Conservation (phyloP, 2,797 vertebrate species). For the Euphonia xanthogaster region DNA sequence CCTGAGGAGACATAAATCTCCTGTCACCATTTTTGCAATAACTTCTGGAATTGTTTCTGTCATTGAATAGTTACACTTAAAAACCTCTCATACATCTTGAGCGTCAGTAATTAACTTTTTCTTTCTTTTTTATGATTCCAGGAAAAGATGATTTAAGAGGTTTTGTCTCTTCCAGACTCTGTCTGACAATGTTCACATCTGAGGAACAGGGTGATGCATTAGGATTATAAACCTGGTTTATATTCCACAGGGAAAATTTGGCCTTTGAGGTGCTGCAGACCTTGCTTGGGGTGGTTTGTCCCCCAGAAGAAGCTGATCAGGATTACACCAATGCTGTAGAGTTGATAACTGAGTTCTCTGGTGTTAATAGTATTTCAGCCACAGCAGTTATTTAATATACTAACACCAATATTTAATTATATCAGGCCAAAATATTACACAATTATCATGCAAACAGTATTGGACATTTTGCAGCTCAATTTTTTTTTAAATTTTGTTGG, state of each 20-base stretch:
- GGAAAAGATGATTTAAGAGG: conserved; percentile 30
- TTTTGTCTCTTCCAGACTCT: neutral
- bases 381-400: neutral
- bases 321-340: neutral
- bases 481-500: neutral
- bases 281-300: neutral
- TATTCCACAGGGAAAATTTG: neutral
- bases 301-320: neutral
- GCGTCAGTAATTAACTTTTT: conserved; percentile 26
- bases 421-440: neutral
- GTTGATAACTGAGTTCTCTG: neutral
- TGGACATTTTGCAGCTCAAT: neutral
- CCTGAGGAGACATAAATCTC: conserved; percentile 24
- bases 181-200: neutral
- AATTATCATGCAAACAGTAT: neutral
- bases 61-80: conserved; percentile 23
- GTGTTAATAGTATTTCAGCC: neutral
- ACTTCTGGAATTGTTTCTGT: conserved; percentile 48
- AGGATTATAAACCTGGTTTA: neutral
- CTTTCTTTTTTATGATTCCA: conserved; percentile 12
- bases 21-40: conserved; percentile 5
- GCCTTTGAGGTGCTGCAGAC: neutral
- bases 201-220: neutral
- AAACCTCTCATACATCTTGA: conserved; percentile 41
- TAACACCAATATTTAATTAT: neutral